phyloP scores from a whole-genome alignment of 2,113 vertebrate genomes.

The Psittacus erithacus region DNA sequence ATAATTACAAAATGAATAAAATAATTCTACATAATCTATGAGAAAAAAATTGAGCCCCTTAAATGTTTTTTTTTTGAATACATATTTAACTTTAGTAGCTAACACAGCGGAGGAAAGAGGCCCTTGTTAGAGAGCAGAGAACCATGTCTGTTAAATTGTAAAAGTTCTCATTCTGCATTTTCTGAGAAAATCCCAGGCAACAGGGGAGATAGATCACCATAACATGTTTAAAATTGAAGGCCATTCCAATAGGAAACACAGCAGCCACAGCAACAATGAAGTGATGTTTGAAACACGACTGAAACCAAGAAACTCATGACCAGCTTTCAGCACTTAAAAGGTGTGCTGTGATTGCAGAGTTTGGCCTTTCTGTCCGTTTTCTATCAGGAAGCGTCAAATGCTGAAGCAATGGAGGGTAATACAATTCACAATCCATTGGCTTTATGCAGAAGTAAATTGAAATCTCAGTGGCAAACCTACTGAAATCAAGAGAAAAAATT shows the following conservation, averaged over 20 bases:
- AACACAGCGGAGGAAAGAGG: neutral
- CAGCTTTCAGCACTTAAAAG: neutral
- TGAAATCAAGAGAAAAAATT: neutral
- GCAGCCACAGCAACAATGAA: neutral
- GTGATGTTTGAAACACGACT: neutral
- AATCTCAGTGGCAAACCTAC: neutral
- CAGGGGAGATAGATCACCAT: neutral
- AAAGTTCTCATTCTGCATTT: neutral
- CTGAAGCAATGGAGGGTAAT: neutral
- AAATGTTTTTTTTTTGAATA: neutral
- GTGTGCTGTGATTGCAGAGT: neutral
- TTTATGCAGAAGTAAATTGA: neutral
- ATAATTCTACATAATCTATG: neutral
- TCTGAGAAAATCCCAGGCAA: neutral
- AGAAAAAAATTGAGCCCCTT: neutral
- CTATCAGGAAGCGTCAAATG: neutral
- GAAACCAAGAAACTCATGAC: neutral
- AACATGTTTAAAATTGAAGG: neutral
- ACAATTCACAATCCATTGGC: neutral
- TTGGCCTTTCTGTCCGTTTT: neutral
- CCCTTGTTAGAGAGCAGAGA: neutral
- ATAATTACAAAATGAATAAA: constrained; percentile 12
- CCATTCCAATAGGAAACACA: neutral
- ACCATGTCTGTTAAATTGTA: neutral
- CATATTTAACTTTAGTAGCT: neutral